Evolutionary conservation across 2,797 vertebrate genomes (phyloP).

Genomic region (Amblyraja radiata): DNA sequence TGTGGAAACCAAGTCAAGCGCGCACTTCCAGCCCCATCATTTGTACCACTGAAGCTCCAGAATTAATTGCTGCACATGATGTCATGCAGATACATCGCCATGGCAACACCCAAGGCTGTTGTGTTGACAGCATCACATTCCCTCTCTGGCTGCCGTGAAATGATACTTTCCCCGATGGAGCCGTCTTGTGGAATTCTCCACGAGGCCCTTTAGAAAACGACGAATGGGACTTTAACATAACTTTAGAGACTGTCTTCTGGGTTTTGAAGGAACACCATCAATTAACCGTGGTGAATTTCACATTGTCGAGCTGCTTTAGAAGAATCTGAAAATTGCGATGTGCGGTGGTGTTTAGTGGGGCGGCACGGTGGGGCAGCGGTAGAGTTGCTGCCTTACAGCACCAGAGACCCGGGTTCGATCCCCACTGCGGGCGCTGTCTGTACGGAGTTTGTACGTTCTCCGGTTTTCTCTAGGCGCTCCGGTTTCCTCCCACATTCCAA

Average conservation of each 20-base stretch:
- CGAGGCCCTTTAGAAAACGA: constrained; percentile 6
- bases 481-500: too few species aligned
- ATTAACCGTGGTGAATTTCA: background rate
- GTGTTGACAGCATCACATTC: constrained; percentile 1
- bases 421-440: too few species aligned
- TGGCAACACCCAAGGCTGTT: constrained; percentile 18
- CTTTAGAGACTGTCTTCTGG: background rate
- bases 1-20: constrained; percentile 14
- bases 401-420: too few species aligned
- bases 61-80: constrained; percentile 23
- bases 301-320: background rate
- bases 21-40: background rate
- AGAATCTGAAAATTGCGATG: background rate
- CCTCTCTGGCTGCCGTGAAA: constrained; percentile 12
- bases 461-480: too few species aligned
- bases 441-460: too few species aligned
- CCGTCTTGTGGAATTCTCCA: constrained; percentile 1
- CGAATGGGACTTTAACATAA: background rate
- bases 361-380: too few species aligned
- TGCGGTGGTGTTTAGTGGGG: too few species aligned
- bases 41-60: constrained; percentile 12
- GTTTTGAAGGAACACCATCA: background rate
- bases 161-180: background rate
- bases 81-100: constrained; percentile 25
- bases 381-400: too few species aligned